Base-by-base conservation (phyloP, 2,888 invertebrate genomes). In the Clistopyga incitator region DNA sequence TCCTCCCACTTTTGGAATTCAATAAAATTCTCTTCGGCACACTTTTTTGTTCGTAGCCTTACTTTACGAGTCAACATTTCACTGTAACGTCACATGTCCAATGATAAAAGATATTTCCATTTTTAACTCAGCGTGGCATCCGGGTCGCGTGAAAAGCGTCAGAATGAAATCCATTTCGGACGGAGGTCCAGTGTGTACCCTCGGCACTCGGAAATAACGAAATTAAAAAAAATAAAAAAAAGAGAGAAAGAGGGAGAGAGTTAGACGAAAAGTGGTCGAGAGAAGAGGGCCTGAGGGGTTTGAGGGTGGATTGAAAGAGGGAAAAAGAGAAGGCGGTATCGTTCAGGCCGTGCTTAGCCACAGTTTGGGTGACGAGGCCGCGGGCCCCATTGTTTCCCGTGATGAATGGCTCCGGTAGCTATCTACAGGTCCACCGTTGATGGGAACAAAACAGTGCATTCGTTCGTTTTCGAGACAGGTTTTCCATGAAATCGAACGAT, bases 401-500 rank as follows among this genome's bases (percentile, higher is more conserved):
- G 79, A 83, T 79, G 79, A 83, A 80, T 83, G 54, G 79, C 65
- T 76, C 45, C 52, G 50, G 67, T 45, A 72, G 67, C 34, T 71
- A 77, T 54, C 50, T 65, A 64, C 68, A 65, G 67, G 52, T 50
- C 76, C 67, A 83, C 65, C 75, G 77, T 80, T 72, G 77, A 80
- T 68, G 68, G 77, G 47, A 70, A 77, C 67, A 83, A 83, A 80
- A 71, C 71, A 80, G 68, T 68, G 67, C 80, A 64, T 74, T 84
- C 74, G 75, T 79, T 65, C 67, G 75, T 84, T 84, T 80, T 78
- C 74, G 54, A 56, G 68, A 70, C 77, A 74, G 50, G 80, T 77
- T 82, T 84, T 80, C 80, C 61, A 80, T 80, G 52, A 80, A 78
- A 70, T 78, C 74, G 72, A 84, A 84, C 77, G 75, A 79, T 65